Evolutionary conservation across 2,888 invertebrate genomes (phyloP), one percentile per base, ranked within the genome.

Genomic region (Meteorus colon): DNA sequence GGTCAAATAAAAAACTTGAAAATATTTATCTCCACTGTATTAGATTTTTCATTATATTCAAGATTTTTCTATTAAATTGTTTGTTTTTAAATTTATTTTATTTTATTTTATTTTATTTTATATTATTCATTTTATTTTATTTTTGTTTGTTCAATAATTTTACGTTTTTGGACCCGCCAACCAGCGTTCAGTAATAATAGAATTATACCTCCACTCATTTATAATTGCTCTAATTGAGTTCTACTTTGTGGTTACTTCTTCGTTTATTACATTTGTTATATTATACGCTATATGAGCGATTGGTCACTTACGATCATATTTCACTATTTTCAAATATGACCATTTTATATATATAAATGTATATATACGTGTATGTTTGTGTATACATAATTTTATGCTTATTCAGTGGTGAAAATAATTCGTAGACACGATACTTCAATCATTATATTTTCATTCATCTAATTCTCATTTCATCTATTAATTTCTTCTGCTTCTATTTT

Each of bases 161-260:
- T 89, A 89, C 88, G 85, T 88, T 87, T 85, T 89, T 89, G 89
- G 89, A 89, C 89, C 89, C 89, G 85, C 87, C 87, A 89, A 89
- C 89, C 89, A 89, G 89, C 89, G 83, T 86, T 81, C 81, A 80
- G 81, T 84, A 81, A 79, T 84, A 83, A 77, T 80, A 78, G 67
- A 81, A 78, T 78, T 75, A 77, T 79, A 81, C 75, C 78, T 80
- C 74, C 76, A 74, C 79, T 76, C 70, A 65, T 77, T 77, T 75
- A 75, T 66, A 37, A 65, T 75, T 60, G 59, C 59, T 75, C 48
- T 68, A 63, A 72, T 72, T 19, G 31, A 65, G 48, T 69, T 59
- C 62, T 72, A 48, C 19, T 70, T 63, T 34, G n/a, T 74, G 68
- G 55, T 63, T 41, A 45, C 48, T 16, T 45, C 12, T 59, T 60